Percentiles rank a stretch among this genome's conserved stretches.
phyloP scores from a whole-genome alignment of 2,888 invertebrate species.

The Athalia cordata region DNA sequence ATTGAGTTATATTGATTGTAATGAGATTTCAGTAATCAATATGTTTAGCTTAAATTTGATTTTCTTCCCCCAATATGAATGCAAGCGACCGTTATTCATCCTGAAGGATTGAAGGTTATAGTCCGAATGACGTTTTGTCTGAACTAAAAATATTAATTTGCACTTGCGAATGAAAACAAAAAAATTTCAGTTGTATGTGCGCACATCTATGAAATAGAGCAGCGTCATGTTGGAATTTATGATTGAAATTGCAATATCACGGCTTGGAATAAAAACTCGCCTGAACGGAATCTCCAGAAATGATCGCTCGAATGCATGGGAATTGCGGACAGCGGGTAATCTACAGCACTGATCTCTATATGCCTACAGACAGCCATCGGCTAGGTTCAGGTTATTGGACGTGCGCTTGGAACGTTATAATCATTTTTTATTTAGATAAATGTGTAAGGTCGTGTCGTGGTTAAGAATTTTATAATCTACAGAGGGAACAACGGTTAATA shows the following conservation, averaged over 20 bases:
- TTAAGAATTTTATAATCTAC: slow-evolving; percentile 48
- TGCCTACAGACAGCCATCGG: slow-evolving; percentile 13
- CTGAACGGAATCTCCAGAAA: too few relatives aligned
- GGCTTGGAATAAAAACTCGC: too few relatives aligned
- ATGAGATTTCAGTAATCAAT: too few relatives aligned
- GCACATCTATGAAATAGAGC: background rate
- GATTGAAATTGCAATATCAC: background rate
- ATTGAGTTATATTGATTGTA: too few relatives aligned
- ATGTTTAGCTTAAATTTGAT: too few relatives aligned
- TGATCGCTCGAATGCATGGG: too few relatives aligned
- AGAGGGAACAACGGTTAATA: slow-evolving; percentile 53
- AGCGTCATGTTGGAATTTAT: background rate
- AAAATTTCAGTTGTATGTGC: background rate
- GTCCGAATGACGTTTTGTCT: background rate
- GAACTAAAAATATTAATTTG: background rate
- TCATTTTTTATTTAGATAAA: slow-evolving; percentile 51
- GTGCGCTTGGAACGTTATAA: slow-evolving; percentile 50
- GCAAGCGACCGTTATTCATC: too few relatives aligned
- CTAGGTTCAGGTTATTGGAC: slow-evolving; percentile 58
- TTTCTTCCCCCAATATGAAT: too few relatives aligned
- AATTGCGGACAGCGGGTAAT: slow-evolving; percentile 2
- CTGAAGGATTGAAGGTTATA: background rate
- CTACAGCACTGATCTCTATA: background rate
- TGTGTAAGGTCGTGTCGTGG: slow-evolving; percentile 46
- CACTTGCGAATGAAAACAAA: background rate